Percentiles rank a stretch among this genome's conserved stretches.
These are phyloP conservation scores for Trichacis sp. DNA, from an alignment of 2,888 invertebrate genomes.

Conservation along the genomic window DNA sequence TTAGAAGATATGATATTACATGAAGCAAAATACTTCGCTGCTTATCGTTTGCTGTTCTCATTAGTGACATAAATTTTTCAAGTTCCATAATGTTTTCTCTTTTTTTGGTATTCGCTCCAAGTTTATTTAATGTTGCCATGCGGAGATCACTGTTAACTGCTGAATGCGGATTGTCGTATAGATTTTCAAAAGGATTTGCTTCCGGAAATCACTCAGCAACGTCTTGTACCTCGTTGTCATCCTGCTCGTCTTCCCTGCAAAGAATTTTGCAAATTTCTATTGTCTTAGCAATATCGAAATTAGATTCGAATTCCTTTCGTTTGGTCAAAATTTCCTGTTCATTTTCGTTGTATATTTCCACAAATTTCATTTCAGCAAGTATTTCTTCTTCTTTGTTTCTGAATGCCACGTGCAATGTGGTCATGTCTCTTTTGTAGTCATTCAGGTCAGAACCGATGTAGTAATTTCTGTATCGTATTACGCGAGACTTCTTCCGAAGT, in stretches of 20 bases:
- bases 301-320: constrained; percentile 50
- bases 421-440: constrained; percentile 49
- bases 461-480: constrained; percentile 63
- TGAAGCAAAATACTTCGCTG: constrained; percentile 42
- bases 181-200: constrained; percentile 39
- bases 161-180: constrained; percentile 45
- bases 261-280: constrained; percentile 5
- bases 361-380: constrained; percentile 56
- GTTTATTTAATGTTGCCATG: constrained; percentile 43
- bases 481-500: constrained; percentile 4
- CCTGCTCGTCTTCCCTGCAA: background rate
- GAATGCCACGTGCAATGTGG: constrained; percentile 59
- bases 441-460: constrained; percentile 53
- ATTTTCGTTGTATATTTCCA: constrained; percentile 57
- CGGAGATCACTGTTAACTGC: constrained; percentile 44
- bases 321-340: constrained; percentile 48
- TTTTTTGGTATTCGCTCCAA: constrained; percentile 47
- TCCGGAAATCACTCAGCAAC: constrained; percentile 41
- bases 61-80: constrained; percentile 40
- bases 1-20: constrained; percentile 24
- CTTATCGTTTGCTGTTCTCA: constrained; percentile 43
- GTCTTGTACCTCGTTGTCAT: constrained; percentile 22
- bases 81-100: constrained; percentile 48
- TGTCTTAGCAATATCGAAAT: constrained; percentile 56
- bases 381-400: constrained; percentile 60